These are phyloP conservation scores for Clunio marinus DNA, from an alignment of 2,888 invertebrate species.

Conservation along the genomic window DNA sequence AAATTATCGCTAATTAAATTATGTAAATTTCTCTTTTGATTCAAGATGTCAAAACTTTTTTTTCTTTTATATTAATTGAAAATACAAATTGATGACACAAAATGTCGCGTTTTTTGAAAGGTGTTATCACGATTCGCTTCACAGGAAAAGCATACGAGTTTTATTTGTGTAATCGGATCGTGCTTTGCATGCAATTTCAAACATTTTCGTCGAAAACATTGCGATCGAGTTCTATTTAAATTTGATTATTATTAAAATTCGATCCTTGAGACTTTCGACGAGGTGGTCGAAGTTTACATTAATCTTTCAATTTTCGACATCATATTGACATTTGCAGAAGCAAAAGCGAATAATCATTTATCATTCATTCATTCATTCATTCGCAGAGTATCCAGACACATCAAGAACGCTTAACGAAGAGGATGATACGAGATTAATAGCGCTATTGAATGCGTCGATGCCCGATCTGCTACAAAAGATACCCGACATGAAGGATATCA, in stretches of 20 bases:
- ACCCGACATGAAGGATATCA: constrained; percentile 33
- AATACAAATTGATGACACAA: not conserved
- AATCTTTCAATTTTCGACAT: no score
- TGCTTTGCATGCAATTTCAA: constrained; percentile 1
- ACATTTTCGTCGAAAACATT: not conserved
- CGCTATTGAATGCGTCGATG: constrained; percentile 24
- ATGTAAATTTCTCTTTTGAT: no score
- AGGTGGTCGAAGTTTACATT: no score
- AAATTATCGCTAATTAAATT: no score
- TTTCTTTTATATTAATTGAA: not conserved
- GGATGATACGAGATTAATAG: not conserved
- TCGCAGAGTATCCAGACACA: constrained; percentile 26
- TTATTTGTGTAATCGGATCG: not conserved
- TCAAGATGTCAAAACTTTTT: no score
- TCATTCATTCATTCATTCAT: not conserved
- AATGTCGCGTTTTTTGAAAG: not conserved
- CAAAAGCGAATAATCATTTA: no score
- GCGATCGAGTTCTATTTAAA: constrained; percentile 1
- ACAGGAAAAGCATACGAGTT: not conserved
- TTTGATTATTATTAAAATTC: constrained; percentile 14
- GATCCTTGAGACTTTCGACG: no score
- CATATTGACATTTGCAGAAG: no score
- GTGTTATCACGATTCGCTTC: constrained; percentile 1
- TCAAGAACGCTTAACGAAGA: not conserved
- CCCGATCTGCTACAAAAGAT: constrained; percentile 17